These are phyloP conservation scores for Clytia hemisphaerica DNA, from an alignment of 30 jellyfish, hydroid and myxozoan genomes.

Conservation along the genomic window DNA sequence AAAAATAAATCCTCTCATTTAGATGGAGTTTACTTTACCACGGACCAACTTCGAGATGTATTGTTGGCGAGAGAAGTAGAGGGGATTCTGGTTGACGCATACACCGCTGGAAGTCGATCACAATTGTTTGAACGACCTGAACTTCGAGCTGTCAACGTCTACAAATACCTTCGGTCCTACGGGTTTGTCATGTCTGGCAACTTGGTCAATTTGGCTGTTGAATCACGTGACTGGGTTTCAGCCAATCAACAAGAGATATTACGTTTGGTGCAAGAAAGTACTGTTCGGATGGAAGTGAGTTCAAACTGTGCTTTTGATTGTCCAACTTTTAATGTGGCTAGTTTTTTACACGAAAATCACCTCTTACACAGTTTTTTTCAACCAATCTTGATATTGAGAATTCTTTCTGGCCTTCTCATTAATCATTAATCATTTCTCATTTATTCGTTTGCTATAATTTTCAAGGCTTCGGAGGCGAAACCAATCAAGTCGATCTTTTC, in stretches of 20 bases:
- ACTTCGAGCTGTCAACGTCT: neutral
- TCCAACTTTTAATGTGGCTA: no score
- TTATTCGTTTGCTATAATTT: no score
- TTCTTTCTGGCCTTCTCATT: no score
- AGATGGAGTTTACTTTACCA: neutral
- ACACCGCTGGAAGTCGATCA: slow-evolving; percentile 16
- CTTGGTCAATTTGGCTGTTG: slow-evolving; percentile 1
- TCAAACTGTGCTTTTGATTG: no score
- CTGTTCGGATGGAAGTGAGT: slow-evolving; percentile 13
- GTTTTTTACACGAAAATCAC: no score
- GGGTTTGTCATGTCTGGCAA: slow-evolving; percentile 25
- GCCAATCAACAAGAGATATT: slow-evolving; percentile 12
- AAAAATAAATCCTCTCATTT: neutral
- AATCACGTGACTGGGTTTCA: neutral
- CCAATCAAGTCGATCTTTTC: no score
- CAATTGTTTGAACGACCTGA: neutral
- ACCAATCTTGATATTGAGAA: no score
- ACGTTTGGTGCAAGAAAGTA: neutral
- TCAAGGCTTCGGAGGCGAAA: no score
- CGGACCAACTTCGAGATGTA: neutral
- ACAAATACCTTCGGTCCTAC: slow-evolving; percentile 8
- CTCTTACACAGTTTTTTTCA: no score
- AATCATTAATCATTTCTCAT: no score
- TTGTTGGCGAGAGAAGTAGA: slow-evolving; percentile 10
- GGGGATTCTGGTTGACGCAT: slow-evolving; percentile 27